Evolutionary conservation across 2,113 vertebrate genomes (phyloP).

Genomic region (Puntigrus tetrazona): DNA sequence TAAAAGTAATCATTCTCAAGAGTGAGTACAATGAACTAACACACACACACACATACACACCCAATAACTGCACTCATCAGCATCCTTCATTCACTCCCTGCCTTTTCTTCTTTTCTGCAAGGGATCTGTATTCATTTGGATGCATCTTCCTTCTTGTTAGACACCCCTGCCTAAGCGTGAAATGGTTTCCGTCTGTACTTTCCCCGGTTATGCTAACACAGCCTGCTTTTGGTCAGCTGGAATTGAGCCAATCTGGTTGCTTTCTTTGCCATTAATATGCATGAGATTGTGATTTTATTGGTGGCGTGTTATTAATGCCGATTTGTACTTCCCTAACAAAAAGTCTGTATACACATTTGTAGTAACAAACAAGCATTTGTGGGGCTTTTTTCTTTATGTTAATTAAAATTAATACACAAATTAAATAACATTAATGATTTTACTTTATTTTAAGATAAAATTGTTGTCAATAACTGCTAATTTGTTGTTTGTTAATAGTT

Average conservation of each 20-base stretch:
- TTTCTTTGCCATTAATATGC: neutral
- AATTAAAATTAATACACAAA: no score
- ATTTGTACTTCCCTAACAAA: neutral
- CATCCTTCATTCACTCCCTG: neutral
- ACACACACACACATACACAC: neutral
- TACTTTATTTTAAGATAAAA: no score
- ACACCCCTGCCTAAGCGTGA: constrained; percentile 41
- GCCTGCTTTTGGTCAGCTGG: constrained; percentile 32
- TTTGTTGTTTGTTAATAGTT: no score
- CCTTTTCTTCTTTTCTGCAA: constrained; percentile 8
- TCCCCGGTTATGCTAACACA: constrained; percentile 29
- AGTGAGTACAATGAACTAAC: constrained; percentile 21
- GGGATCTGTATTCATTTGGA: constrained; percentile 16
- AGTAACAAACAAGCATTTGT: neutral
- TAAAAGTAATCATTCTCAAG: constrained; percentile 48
- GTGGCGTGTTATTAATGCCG: neutral
- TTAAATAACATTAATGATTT: no score
- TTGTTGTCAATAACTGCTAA: no score
- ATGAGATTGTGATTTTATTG: neutral
- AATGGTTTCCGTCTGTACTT: constrained; percentile 37
- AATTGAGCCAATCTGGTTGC: constrained; percentile 19
- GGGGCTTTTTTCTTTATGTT: no score
- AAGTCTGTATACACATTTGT: neutral
- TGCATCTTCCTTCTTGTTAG: constrained; percentile 24
- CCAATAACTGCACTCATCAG: constrained; percentile 10